phyloP scores from a whole-genome alignment of 2,888 invertebrate genomes.

The Masnerella sp. region DNA sequence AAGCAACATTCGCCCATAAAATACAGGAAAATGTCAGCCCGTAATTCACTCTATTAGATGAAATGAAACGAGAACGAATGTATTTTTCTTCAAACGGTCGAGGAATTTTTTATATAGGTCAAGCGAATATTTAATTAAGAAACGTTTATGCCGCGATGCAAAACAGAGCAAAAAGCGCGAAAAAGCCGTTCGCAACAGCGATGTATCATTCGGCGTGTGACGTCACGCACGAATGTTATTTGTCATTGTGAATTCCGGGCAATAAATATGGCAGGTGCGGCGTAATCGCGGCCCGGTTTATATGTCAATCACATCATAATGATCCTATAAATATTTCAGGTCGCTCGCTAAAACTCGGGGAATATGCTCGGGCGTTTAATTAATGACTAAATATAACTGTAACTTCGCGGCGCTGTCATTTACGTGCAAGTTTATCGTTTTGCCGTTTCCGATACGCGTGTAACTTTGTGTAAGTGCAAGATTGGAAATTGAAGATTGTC shows the following conservation, averaged over 20 bases:
- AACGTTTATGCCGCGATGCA: not conserved
- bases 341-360: not conserved
- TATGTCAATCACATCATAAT: constrained; percentile 33
- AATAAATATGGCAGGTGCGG: constrained; percentile 17
- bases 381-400: constrained; percentile 17
- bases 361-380: constrained; percentile 7
- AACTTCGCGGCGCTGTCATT: constrained; percentile 2
- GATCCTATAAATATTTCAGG: constrained; percentile 32
- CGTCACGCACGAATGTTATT: constrained; percentile 21
- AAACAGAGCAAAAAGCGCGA: not conserved
- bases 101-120: constrained; percentile 31
- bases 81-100: not conserved
- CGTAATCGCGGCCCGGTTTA: constrained; percentile 24
- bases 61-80: constrained; percentile 1
- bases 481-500: not conserved
- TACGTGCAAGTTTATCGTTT: constrained; percentile 8
- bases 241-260: constrained; percentile 14
- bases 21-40: too few relatives aligned
- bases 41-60: constrained; percentile 1
- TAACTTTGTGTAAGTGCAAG: not conserved
- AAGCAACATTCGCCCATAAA: too few relatives aligned
- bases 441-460: not conserved
- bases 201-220: constrained; percentile 15
- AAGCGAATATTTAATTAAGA: constrained; percentile 31
- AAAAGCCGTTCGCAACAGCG: not conserved